Percentiles rank a stretch among this genome's conserved stretches.
These are phyloP conservation scores for Silurus lanzhouensis DNA, from an alignment of 2,797 vertebrate genomes.

Conservation along the genomic window DNA sequence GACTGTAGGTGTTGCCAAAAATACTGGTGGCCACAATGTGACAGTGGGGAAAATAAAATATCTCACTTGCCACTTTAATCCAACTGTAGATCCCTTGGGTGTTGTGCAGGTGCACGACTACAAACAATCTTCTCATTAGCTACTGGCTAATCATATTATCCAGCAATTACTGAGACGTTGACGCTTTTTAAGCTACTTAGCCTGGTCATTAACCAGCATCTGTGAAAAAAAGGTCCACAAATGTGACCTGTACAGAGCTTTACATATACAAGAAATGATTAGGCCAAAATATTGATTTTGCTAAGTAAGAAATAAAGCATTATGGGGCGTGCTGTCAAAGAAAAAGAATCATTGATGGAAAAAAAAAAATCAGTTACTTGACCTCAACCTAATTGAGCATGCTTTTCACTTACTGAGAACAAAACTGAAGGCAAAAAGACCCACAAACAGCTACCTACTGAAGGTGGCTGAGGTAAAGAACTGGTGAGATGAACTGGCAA, in stretches of 20 bases:
- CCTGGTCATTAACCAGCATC: conserved; percentile 35
- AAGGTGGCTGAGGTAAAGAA: too few relatives aligned
- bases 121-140: conserved; percentile 59
- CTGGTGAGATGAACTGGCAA: too few relatives aligned
- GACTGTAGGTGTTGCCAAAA: conserved; percentile 6
- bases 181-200: conserved; percentile 54
- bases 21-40: neutral
- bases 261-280: neutral
- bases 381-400: too few relatives aligned
- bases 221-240: neutral
- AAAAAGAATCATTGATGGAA: neutral
- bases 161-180: conserved; percentile 60
- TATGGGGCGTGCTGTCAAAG: neutral
- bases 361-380: too few relatives aligned
- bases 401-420: too few relatives aligned
- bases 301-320: neutral
- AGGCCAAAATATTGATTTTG: neutral
- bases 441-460: too few relatives aligned
- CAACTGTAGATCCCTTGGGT: neutral
- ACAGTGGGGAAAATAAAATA: conserved; percentile 7
- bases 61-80: conserved; percentile 16
- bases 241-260: neutral
- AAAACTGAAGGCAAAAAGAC: too few relatives aligned
- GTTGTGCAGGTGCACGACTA: conserved; percentile 19
- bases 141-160: conserved; percentile 57